These are phyloP conservation scores for Apantesis nais DNA, from an alignment of 2,888 invertebrate genomes.

Conservation along the genomic window DNA sequence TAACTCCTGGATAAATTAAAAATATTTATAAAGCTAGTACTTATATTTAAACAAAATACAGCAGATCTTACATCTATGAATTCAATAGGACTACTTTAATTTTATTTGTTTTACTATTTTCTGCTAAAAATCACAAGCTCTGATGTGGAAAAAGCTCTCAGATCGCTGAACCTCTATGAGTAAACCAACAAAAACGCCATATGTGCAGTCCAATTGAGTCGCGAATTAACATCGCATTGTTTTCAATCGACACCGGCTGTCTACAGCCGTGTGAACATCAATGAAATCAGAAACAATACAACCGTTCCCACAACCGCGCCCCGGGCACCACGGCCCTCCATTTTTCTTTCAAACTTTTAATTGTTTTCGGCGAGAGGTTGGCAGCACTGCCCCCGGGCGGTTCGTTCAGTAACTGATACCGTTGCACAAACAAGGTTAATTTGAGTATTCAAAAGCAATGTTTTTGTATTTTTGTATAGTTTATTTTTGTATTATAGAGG, in stretches of 20 bases:
- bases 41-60: not conserved
- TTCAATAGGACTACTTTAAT: slow-evolving; percentile 4
- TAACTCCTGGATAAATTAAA: no score
- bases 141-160: slow-evolving; percentile 46
- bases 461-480: slow-evolving; percentile 50
- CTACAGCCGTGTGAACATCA: slow-evolving; percentile 55
- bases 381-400: slow-evolving; percentile 72
- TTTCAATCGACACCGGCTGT: slow-evolving; percentile 51
- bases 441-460: slow-evolving; percentile 51
- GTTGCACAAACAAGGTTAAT: slow-evolving; percentile 58
- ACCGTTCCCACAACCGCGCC: slow-evolving; percentile 75
- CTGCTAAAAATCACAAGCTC: slow-evolving; percentile 38
- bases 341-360: slow-evolving; percentile 70
- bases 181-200: slow-evolving; percentile 53
- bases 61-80: slow-evolving; percentile 1
- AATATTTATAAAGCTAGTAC: not conserved
- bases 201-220: slow-evolving; percentile 45
- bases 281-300: slow-evolving; percentile 68
- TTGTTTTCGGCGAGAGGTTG: slow-evolving; percentile 79
- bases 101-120: slow-evolving; percentile 38
- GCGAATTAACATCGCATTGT: slow-evolving; percentile 52
- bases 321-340: slow-evolving; percentile 57
- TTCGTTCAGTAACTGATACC: slow-evolving; percentile 57
- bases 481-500: slow-evolving; percentile 51
- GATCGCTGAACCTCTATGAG: slow-evolving; percentile 45